Percentiles rank a stretch among this genome's conserved stretches.
Evolutionary conservation across 2,113 vertebrate genomes (phyloP).

Genomic region (Pseudonaja textilis): DNA sequence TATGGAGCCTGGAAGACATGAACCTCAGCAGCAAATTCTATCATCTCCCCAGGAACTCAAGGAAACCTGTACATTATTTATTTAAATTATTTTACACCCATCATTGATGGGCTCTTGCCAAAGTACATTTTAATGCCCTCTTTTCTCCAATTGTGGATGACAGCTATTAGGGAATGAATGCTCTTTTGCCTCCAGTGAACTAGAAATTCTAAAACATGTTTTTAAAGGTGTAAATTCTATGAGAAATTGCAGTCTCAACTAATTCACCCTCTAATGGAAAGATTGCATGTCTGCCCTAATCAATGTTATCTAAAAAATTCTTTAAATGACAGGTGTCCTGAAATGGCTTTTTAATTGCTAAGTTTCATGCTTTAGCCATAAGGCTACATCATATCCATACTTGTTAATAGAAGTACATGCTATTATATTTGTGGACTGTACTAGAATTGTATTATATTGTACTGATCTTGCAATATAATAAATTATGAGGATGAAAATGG

Average conservation of each 20-base stretch:
- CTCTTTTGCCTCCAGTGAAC: neutral
- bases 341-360: neutral
- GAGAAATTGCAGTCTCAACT: neutral
- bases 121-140: neutral
- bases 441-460: neutral
- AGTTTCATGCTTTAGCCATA: neutral
- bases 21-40: neutral
- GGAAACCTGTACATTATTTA: neutral
- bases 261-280: neutral
- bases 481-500: neutral
- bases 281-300: neutral
- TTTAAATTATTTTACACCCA: neutral
- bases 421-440: neutral
- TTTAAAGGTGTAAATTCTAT: neutral
- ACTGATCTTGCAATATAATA: neutral
- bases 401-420: neutral
- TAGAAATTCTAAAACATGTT: neutral
- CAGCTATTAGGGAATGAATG: neutral
- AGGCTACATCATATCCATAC: neutral
- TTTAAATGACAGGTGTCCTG: neutral
- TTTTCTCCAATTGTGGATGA: neutral
- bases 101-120: neutral
- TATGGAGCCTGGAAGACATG: neutral
- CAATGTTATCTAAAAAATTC: neutral
- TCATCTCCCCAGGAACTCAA: neutral